Evolutionary conservation across 2,113 vertebrate genomes (phyloP).

Genomic region (Lepidiolamprologus cunningtoni): DNA sequence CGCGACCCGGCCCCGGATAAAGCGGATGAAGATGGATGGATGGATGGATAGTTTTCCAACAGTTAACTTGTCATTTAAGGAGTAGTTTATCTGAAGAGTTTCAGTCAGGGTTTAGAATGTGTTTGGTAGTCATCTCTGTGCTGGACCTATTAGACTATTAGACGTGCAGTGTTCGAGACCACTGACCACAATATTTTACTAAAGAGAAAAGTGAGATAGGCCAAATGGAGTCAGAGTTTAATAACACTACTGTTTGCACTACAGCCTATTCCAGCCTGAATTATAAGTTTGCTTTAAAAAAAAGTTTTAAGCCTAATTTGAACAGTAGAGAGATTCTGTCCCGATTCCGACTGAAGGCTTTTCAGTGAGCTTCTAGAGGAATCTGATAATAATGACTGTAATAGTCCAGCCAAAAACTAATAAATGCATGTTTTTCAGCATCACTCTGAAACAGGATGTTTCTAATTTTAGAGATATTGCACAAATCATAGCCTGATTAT

Average conservation of each 20-base stretch:
- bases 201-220: background rate
- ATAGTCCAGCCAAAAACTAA: background rate
- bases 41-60: no score
- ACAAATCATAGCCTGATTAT: background rate
- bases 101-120: background rate
- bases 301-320: background rate
- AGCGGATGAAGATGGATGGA: no score
- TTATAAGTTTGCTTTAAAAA: background rate
- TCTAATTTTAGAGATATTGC: background rate
- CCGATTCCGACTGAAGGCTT: background rate
- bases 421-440: background rate
- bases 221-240: background rate
- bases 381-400: background rate
- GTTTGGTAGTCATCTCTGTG: background rate
- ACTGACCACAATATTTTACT: background rate
- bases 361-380: background rate
- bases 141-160: background rate
- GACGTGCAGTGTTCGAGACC: background rate
- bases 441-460: background rate
- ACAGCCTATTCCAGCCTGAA: background rate
- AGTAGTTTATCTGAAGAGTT: background rate
- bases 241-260: background rate
- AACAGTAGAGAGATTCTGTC: background rate
- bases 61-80: background rate
- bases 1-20: no score